A percentile compares a stretch with the other conserved stretches of the same genome.
phyloP scores from a whole-genome alignment of 2,797 vertebrate species.

The Lepus oiostolus region DNA sequence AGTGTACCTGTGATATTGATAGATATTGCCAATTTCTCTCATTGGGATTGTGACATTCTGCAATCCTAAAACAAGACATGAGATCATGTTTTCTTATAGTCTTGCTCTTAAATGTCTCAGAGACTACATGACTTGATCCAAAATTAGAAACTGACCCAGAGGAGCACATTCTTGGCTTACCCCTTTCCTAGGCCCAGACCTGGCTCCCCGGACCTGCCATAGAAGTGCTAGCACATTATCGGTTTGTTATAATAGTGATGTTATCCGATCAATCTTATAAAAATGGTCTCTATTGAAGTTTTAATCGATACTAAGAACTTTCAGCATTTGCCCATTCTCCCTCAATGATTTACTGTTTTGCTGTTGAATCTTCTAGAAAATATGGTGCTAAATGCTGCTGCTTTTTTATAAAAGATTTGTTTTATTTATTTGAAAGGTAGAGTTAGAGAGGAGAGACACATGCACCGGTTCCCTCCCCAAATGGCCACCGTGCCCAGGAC shows the following conservation, averaged over 20 bases:
- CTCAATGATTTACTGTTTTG: constrained; percentile 11
- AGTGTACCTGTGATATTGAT: not conserved
- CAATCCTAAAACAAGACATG: not conserved
- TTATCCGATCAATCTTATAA: not conserved
- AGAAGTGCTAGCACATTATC: not conserved
- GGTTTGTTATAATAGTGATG: not conserved
- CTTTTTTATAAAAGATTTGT: too few relatives aligned
- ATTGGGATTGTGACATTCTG: not conserved
- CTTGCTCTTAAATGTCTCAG: constrained; percentile 44
- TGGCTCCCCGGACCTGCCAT: not conserved
- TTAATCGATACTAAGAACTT: not conserved
- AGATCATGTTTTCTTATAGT: not conserved
- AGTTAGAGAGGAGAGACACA: too few relatives aligned
- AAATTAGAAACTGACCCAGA: constrained; percentile 25
- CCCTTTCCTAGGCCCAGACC: not conserved
- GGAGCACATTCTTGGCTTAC: not conserved
- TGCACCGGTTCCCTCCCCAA: too few relatives aligned
- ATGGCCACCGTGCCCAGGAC: too few relatives aligned
- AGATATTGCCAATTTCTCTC: not conserved
- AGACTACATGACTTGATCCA: not conserved
- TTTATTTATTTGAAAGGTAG: too few relatives aligned
- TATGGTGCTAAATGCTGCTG: not conserved
- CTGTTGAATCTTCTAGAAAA: not conserved
- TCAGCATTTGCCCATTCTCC: not conserved
- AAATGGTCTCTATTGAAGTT: not conserved